phyloP scores from a whole-genome alignment of 2,113 vertebrate genomes.

The Microcebus tavaratra region DNA sequence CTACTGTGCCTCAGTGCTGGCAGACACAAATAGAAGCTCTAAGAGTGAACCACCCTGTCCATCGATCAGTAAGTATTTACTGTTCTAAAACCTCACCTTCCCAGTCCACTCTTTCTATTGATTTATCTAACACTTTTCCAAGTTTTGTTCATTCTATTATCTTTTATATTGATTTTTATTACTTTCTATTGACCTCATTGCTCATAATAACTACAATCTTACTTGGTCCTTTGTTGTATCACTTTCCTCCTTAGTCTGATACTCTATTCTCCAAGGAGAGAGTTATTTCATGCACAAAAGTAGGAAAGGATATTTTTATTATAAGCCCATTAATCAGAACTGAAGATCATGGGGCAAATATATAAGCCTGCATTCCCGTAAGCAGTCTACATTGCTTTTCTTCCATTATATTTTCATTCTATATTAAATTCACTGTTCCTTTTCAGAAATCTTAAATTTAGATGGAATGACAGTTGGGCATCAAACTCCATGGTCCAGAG shows the following conservation, averaged over 20 bases:
- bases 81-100: slow-evolving; percentile 37
- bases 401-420: not conserved
- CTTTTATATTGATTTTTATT: slow-evolving; percentile 56
- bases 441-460: not conserved
- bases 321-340: not conserved
- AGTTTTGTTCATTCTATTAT: slow-evolving; percentile 52
- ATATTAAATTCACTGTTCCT: not conserved
- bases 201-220: not conserved
- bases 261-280: not conserved
- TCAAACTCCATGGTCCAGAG: not conserved
- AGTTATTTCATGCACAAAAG: not conserved
- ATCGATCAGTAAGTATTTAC: slow-evolving; percentile 1
- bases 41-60: not conserved
- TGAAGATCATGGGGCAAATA: not conserved
- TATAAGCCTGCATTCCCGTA: not conserved
- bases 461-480: not conserved
- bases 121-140: slow-evolving; percentile 47
- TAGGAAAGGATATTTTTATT: not conserved
- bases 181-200: slow-evolving; percentile 2
- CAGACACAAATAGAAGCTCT: not conserved
- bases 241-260: not conserved
- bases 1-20: not conserved
- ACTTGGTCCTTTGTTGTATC: not conserved
- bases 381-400: not conserved
- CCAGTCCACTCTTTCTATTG: slow-evolving; percentile 7